A percentile compares a stretch with the other conserved stretches of the same genome.
Evolutionary conservation across 2,797 vertebrate genomes (phyloP).

Genomic region (Nothura maculosa): DNA sequence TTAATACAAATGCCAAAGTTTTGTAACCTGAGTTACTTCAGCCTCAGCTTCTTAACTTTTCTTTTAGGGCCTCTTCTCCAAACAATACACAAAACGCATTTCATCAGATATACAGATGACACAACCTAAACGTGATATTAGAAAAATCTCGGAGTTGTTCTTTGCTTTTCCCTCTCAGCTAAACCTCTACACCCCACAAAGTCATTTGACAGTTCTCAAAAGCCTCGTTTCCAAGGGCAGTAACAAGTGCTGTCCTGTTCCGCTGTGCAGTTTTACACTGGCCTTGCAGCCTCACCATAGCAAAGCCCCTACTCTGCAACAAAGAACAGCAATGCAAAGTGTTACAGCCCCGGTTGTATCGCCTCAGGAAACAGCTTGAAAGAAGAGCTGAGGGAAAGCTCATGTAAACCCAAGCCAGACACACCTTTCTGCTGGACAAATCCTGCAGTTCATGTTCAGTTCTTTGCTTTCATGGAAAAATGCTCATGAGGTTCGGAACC

Average conservation of each 20-base stretch:
- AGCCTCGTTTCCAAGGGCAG: not conserved
- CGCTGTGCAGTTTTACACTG: not conserved
- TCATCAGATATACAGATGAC: not conserved
- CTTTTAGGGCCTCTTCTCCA: not conserved
- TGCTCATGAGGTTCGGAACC: not conserved
- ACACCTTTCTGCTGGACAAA: not conserved
- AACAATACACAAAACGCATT: not conserved
- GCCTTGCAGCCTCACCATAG: not conserved
- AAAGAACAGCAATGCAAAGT: too few species aligned
- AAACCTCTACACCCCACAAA: not conserved
- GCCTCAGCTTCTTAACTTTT: not conserved
- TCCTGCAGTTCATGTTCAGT: not conserved
- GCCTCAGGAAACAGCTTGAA: not conserved
- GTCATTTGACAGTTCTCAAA: not conserved
- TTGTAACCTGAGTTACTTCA: not conserved
- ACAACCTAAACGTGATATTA: not conserved
- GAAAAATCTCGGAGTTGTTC: not conserved
- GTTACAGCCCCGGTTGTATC: not conserved
- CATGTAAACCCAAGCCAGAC: not conserved
- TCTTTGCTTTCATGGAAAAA: not conserved
- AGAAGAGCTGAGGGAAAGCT: not conserved
- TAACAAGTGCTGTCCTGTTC: not conserved
- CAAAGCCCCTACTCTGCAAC: not conserved
- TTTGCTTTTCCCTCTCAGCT: not conserved
- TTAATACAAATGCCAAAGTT: not conserved